Percentiles rank a stretch among this genome's conserved stretches.
Conservation (phyloP, 2,797 vertebrate species). For the Furcifer pardalis region DNA sequence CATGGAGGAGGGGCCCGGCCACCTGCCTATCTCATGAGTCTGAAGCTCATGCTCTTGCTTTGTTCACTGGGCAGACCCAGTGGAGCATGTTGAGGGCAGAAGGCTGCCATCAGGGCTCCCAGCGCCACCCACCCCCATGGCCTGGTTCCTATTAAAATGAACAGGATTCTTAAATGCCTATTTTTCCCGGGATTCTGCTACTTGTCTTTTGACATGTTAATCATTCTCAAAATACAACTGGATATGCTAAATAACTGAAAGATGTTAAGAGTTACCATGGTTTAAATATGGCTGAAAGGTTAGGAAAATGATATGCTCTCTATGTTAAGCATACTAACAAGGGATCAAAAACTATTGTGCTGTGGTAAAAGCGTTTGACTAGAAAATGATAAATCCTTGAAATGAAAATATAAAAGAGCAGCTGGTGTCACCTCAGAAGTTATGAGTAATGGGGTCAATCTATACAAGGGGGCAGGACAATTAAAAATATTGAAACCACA, state of each 20-base stretch:
- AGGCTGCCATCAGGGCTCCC: too few species aligned
- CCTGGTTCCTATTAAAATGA: background rate
- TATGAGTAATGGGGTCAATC: background rate
- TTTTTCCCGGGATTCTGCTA: background rate
- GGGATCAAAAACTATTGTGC: background rate
- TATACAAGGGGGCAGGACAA: background rate
- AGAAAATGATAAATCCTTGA: background rate
- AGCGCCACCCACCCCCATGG: too few species aligned
- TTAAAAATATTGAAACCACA: background rate
- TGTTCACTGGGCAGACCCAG: too few species aligned
- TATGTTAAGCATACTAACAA: slow-evolving; percentile 4
- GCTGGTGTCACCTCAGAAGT: background rate
- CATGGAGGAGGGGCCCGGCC: too few species aligned
- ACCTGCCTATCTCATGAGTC: too few species aligned
- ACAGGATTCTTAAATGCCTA: background rate
- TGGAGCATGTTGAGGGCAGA: too few species aligned
- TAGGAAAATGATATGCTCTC: slow-evolving; percentile 4
- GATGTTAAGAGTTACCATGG: background rate
- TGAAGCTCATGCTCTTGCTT: too few species aligned
- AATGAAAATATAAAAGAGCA: slow-evolving; percentile 4
- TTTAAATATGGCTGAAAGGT: slow-evolving; percentile 5
- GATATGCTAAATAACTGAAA: background rate
- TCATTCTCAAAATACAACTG: background rate
- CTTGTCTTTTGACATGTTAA: background rate
- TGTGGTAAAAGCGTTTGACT: background rate